Conservation (phyloP, 2,888 invertebrate species). For the Nudaria mundana region DNA sequence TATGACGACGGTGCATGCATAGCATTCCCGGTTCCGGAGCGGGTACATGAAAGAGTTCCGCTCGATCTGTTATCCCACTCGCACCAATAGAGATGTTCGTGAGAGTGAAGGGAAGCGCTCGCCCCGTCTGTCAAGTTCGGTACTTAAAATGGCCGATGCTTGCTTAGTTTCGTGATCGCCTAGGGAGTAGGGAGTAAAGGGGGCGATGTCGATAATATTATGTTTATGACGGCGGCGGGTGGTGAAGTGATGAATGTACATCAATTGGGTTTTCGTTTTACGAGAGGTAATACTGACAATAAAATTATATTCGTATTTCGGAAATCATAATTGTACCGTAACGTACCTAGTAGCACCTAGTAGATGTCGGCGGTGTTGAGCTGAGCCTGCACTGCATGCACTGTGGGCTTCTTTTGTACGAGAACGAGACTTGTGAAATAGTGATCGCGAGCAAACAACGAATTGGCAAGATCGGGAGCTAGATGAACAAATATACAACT, state of each 20-base stretch:
- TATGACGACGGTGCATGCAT: conserved; percentile 55
- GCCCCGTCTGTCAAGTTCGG: conserved; percentile 64
- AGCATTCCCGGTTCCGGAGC: conserved; percentile 57
- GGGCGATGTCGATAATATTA: conserved; percentile 76
- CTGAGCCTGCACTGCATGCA: too few relatives aligned
- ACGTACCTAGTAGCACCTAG: too few relatives aligned
- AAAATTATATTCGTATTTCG: conserved; percentile 67
- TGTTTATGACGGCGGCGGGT: conserved; percentile 73
- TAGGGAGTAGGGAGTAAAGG: too few relatives aligned
- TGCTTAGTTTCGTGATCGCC: conserved; percentile 78
- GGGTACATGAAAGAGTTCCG: conserved; percentile 64
- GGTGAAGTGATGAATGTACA: conserved; percentile 59
- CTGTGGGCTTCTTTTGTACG: too few relatives aligned
- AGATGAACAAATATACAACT: too few relatives aligned
- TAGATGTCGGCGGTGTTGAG: conserved; percentile 33
- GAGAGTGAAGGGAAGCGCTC: conserved; percentile 18
- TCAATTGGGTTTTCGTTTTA: conserved; percentile 76
- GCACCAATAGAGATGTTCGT: conserved; percentile 17
- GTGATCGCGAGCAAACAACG: conserved; percentile 40
- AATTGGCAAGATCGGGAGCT: too few relatives aligned
- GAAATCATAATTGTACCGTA: conserved; percentile 53
- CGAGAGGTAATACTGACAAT: conserved; percentile 69
- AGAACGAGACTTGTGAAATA: too few relatives aligned
- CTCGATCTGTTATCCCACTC: conserved; percentile 46
- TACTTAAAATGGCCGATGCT: conserved; percentile 75